Percentiles rank a stretch among this genome's conserved stretches.
These are phyloP conservation scores for Cololabis saira DNA, from an alignment of 2,113 vertebrate genomes.

Conservation along the genomic window DNA sequence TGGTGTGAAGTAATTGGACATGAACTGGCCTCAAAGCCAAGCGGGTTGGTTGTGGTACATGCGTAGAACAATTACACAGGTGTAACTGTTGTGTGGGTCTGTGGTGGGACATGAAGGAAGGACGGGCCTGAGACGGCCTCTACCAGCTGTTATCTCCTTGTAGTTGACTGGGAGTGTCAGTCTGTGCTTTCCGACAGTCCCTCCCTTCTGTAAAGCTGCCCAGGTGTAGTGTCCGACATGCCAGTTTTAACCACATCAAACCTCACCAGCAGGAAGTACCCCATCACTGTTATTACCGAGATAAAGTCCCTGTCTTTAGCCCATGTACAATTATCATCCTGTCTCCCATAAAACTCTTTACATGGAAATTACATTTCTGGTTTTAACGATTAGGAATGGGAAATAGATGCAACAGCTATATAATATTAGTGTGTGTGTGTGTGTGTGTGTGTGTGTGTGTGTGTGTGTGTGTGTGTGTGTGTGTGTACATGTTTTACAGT, in stretches of 20 bases:
- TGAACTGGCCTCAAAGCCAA: too few relatives aligned
- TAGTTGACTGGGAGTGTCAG: conserved; percentile 21
- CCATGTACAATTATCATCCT: conserved; percentile 20
- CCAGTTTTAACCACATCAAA: conserved; percentile 74
- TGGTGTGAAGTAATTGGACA: too few relatives aligned
- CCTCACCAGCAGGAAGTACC: conserved; percentile 60
- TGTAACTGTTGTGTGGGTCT: background rate
- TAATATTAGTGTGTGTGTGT: too few relatives aligned
- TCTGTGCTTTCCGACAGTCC: conserved; percentile 53
- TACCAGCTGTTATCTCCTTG: conserved; percentile 51
- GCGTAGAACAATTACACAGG: too few relatives aligned
- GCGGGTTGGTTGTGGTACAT: too few relatives aligned
- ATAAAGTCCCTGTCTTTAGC: conserved; percentile 32
- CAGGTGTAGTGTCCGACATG: conserved; percentile 55
- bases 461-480: too few relatives aligned
- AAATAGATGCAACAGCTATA: too few relatives aligned
- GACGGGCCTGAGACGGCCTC: conserved; percentile 13
- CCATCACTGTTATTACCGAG: conserved; percentile 66
- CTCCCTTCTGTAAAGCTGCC: conserved; percentile 63
- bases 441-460: too few relatives aligned
- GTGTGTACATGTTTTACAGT: background rate
- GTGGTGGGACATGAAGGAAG: conserved; percentile 9
- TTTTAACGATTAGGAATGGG: too few relatives aligned
- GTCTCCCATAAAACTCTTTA: conserved; percentile 1
- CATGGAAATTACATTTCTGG: background rate